Conservation (phyloP, 2,888 invertebrate genomes). For the Aphodius sticticus region DNA sequence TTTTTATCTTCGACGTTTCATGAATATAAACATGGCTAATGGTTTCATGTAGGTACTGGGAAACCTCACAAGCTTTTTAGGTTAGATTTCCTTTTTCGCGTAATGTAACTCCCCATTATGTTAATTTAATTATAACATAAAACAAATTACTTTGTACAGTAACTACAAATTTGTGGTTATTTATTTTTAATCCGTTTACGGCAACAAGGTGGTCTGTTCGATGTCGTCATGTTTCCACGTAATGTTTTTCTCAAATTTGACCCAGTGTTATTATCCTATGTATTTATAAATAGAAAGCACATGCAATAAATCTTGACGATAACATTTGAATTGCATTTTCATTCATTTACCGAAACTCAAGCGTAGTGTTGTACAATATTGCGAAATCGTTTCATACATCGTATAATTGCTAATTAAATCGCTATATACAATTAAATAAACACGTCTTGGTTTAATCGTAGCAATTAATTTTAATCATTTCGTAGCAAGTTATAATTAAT, state of each 20-base stretch:
- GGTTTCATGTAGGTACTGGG: background rate
- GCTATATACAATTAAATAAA: background rate
- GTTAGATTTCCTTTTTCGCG: background rate
- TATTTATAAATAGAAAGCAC: too few relatives aligned
- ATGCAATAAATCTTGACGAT: too few relatives aligned
- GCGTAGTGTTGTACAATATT: background rate
- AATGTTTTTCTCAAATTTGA: too few relatives aligned
- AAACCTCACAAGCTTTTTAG: background rate
- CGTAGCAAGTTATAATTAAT: too few relatives aligned
- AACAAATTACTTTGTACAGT: background rate
- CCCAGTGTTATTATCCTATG: too few relatives aligned
- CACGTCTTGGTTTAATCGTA: background rate
- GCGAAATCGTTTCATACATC: background rate
- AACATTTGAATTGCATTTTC: background rate
- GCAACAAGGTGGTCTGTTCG: background rate
- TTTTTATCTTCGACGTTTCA: background rate
- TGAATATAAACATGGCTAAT: background rate
- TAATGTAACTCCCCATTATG: background rate
- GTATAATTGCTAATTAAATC: background rate
- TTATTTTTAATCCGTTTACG: background rate
- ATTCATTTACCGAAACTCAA: background rate
- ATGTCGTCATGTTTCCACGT: background rate
- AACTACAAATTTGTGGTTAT: background rate
- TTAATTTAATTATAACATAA: background rate
- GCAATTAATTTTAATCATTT: background rate